phyloP scores from a whole-genome alignment of 2,113 vertebrate genomes.

The Bettongia penicillata region DNA sequence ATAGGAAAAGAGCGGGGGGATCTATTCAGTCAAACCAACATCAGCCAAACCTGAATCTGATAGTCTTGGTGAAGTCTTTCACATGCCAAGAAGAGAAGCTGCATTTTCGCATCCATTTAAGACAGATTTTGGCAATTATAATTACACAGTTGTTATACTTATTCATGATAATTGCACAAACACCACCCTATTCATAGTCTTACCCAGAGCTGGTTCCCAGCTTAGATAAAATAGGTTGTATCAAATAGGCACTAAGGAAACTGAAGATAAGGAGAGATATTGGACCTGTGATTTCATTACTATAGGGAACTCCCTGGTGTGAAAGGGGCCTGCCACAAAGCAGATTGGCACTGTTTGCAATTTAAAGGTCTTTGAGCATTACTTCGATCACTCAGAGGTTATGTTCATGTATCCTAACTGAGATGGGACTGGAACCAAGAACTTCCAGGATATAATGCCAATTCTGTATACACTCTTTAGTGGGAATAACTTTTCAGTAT shows the following conservation, averaged over 20 bases:
- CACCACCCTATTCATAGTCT: not conserved
- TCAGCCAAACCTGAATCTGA: not conserved
- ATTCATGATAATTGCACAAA: not conserved
- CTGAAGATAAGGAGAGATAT: not conserved
- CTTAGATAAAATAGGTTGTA: not conserved
- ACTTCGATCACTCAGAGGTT: not conserved
- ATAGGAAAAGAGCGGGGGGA: not conserved
- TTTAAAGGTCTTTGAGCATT: not conserved
- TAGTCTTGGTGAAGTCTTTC: not conserved
- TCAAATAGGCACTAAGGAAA: not conserved
- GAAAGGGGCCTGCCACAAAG: not conserved
- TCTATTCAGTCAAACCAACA: not conserved
- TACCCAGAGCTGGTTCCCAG: not conserved
- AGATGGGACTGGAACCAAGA: not conserved
- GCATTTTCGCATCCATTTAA: not conserved
- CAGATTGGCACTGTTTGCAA: not conserved
- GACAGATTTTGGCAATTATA: not conserved
- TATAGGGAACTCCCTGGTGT: not conserved
- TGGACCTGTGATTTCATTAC: not conserved
- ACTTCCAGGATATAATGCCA: not conserved
- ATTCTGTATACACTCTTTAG: not conserved
- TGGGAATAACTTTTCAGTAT: not conserved
- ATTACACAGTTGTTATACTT: not conserved
- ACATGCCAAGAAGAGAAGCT: not conserved
- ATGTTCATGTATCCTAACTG: not conserved